These are phyloP conservation scores for Zeugodacus cucurbitae DNA, from an alignment of 1,140 invertebrate genomes.

Conservation along the genomic window DNA sequence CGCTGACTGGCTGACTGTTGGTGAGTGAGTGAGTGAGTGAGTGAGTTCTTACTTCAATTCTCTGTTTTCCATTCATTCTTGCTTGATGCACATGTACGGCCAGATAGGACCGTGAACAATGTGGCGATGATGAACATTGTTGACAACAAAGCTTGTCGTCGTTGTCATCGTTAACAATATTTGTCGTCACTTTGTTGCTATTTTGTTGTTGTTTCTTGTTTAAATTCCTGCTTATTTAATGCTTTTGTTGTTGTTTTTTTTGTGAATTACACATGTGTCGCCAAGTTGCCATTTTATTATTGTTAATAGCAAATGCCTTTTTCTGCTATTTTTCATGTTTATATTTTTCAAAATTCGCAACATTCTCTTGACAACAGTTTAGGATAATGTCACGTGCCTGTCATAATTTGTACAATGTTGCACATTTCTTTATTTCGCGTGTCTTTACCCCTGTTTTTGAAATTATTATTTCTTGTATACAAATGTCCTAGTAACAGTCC, in stretches of 20 bases:
- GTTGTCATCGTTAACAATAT: conserved; percentile 14
- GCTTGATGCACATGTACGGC: neutral
- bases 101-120: neutral
- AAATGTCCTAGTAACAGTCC: too few species aligned
- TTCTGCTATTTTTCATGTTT: neutral
- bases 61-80: neutral
- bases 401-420: neutral
- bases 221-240: neutral
- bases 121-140: neutral
- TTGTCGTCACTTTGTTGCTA: neutral
- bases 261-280: neutral
- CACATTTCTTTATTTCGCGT: neutral
- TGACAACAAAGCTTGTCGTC: conserved; percentile 4
- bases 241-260: neutral
- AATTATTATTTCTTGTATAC: too few species aligned
- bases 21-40: neutral
- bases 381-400: neutral
- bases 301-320: neutral
- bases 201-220: neutral
- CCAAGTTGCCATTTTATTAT: neutral
- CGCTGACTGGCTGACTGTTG: neutral
- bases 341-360: too few species aligned
- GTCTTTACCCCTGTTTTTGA: too few species aligned
- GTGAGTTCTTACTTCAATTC: neutral
- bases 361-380: neutral